Conservation (phyloP, 1,140 invertebrate genomes). For the Metopolophium dirhodum region DNA sequence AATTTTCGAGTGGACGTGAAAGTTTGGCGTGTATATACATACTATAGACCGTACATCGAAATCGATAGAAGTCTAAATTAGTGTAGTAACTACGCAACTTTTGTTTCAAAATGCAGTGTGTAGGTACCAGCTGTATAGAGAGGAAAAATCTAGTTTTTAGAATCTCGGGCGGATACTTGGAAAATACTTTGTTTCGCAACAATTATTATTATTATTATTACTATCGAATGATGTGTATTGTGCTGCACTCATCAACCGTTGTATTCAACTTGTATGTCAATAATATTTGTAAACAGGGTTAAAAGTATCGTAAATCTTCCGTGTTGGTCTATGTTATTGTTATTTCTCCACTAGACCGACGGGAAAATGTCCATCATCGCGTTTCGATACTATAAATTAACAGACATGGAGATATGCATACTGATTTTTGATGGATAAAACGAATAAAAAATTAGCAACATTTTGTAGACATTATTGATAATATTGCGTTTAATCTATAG, state of each 20-base stretch:
- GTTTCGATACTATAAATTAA: not conserved
- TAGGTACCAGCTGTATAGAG: not conserved
- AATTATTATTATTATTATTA: not conserved
- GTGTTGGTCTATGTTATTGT: not conserved
- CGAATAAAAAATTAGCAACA: not conserved
- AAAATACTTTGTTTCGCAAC: constrained; percentile 4
- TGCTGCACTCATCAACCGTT: not conserved
- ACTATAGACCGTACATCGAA: not conserved
- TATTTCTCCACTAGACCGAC: not conserved
- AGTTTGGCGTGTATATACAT: not conserved
- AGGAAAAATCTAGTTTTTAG: not conserved
- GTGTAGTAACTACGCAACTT: not conserved
- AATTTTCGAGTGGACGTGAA: not conserved
- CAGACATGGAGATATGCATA: not conserved
- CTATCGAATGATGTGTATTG: not conserved
- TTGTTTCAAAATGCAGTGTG: not conserved
- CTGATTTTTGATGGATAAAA: not conserved
- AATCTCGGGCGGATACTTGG: not conserved
- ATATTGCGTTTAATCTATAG: too few relatives aligned
- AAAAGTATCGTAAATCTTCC: not conserved
- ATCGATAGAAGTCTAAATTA: not conserved
- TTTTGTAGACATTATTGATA: too few relatives aligned
- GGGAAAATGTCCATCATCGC: not conserved
- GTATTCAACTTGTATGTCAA: not conserved
- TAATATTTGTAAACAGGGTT: not conserved